phyloP scores from a whole-genome alignment of 2,888 invertebrate species.

The Heliconius hortense region DNA sequence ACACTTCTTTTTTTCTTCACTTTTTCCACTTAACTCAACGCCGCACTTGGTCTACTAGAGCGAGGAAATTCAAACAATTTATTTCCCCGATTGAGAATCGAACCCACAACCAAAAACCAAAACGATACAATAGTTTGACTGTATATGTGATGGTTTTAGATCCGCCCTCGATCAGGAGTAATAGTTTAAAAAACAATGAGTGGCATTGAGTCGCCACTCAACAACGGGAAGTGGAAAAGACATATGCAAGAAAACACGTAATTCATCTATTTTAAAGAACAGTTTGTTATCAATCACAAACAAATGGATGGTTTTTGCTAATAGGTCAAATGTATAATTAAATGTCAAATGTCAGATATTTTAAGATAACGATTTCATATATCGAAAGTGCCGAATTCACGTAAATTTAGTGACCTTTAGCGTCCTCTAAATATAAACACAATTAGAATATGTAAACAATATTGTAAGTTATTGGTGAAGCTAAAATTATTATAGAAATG shows the following conservation, averaged over 20 bases:
- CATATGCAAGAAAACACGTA: no score
- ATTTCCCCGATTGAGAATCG: neutral
- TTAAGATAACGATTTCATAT: neutral
- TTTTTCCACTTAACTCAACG: neutral
- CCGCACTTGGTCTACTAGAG: neutral
- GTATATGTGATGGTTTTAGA: no score
- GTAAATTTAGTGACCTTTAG: constrained; percentile 2
- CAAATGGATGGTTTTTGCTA: no score
- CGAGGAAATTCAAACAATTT: neutral
- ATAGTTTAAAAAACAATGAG: no score
- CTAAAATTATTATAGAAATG: constrained; percentile 12
- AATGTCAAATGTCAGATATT: constrained; percentile 7
- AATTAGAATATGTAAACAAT: constrained; percentile 14
- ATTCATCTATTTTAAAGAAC: no score
- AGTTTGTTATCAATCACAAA: no score
- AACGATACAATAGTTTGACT: no score
- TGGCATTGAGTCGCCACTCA: no score
- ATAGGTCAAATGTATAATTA: neutral
- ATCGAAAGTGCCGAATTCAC: neutral
- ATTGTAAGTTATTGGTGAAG: constrained; percentile 7
- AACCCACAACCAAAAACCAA: neutral
- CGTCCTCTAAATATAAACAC: constrained; percentile 12
- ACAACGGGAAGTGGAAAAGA: no score
- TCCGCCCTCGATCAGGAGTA: no score
- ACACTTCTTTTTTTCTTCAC: no score